Percentiles rank a stretch among this genome's conserved stretches.
Evolutionary conservation across 2,113 vertebrate species (phyloP).

Genomic region (Emydocephalus ijimae): DNA sequence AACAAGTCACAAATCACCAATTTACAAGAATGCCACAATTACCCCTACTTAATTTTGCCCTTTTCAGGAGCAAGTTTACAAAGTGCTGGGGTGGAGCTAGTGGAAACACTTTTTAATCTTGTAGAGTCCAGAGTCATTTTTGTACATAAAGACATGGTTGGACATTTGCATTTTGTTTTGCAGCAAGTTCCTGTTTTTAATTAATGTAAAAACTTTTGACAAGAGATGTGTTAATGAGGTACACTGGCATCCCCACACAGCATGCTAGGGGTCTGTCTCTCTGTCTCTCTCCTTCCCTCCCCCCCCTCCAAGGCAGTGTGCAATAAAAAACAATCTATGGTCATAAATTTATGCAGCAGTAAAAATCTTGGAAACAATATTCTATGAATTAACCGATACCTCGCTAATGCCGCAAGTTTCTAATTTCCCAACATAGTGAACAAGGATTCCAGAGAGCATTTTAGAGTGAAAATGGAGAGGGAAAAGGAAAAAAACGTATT

Average conservation of each 20-base stretch:
- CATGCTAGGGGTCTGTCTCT: background rate
- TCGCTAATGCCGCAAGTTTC: background rate
- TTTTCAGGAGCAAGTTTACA: background rate
- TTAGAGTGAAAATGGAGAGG: background rate
- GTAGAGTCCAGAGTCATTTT: background rate
- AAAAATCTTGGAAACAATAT: background rate
- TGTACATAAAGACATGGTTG: background rate
- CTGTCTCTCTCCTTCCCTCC: background rate
- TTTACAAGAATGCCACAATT: background rate
- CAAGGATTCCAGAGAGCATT: background rate
- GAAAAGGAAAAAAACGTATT: background rate
- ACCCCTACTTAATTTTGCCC: background rate
- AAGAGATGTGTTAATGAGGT: background rate
- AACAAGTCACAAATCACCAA: background rate
- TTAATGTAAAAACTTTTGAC: background rate
- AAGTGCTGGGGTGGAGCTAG: background rate
- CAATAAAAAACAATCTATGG: background rate
- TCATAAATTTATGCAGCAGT: background rate
- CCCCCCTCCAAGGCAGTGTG: background rate
- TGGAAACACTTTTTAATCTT: background rate
- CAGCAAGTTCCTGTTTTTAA: background rate
- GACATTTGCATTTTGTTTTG: background rate
- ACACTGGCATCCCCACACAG: background rate
- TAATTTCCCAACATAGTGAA: background rate
- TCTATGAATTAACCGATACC: background rate